phyloP scores from a whole-genome alignment of 92 coral and sea anemone genomes.

The Epizoanthus scotinus region DNA sequence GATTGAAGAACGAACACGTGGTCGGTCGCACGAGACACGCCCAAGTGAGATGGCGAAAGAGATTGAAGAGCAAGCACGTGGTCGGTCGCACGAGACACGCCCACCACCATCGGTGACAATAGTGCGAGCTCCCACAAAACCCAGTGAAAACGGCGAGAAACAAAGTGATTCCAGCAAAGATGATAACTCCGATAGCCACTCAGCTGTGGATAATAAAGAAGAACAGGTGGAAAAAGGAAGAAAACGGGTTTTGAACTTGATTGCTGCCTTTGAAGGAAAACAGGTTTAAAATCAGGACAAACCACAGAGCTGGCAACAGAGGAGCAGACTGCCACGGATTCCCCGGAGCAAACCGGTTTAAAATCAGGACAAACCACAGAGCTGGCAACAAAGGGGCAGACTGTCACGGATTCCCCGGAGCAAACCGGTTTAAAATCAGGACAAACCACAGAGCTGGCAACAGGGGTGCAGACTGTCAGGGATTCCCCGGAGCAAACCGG shows the following conservation, averaged over 20 bases:
- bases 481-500: too few species aligned
- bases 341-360: too few species aligned
- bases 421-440: too few species aligned
- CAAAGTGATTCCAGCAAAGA: not conserved
- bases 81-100: not conserved
- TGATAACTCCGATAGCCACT: not conserved
- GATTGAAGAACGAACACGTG: slow-evolving; percentile 7
- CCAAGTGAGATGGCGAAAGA: too few species aligned
- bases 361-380: too few species aligned
- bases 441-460: too few species aligned
- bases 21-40: not conserved
- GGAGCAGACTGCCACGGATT: not conserved
- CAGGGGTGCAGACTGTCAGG: not conserved
- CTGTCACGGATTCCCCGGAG: not conserved
- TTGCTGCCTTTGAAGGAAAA: slow-evolving; percentile 79
- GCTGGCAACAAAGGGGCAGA: too few species aligned
- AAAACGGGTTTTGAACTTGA: slow-evolving; percentile 64
- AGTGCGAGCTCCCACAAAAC: not conserved
- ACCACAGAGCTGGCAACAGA: too few species aligned
- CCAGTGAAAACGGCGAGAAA: not conserved
- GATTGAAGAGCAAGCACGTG: slow-evolving; percentile 7
- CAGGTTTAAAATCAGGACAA: slow-evolving; percentile 29
- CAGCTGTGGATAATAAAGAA: slow-evolving; percentile 10
- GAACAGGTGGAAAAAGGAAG: slow-evolving; percentile 48
- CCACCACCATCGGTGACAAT: not conserved